Evolutionary conservation across 2,113 vertebrate genomes (phyloP).

Genomic region (Pseudorasbora parva): DNA sequence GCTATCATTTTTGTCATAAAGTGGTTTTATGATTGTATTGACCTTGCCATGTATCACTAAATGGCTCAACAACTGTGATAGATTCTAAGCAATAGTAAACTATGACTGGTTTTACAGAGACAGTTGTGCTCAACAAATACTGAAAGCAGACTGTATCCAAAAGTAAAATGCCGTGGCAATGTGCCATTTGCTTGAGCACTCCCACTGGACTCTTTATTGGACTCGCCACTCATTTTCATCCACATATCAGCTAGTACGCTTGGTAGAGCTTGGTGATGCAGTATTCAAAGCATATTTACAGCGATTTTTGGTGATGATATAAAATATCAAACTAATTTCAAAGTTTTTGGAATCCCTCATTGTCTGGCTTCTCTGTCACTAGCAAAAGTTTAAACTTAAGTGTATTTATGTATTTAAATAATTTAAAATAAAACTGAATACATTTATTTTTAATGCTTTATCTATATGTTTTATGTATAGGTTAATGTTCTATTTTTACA

Average conservation of each 20-base stretch:
- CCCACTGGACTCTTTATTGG: background rate
- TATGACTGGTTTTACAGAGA: background rate
- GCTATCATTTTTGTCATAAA: background rate
- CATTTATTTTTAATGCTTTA: too few species aligned
- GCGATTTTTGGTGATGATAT: too few species aligned
- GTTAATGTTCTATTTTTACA: background rate
- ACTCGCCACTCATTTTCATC: background rate
- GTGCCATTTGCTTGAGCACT: conserved; percentile 6
- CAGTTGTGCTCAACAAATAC: background rate
- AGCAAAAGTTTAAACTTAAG: too few species aligned
- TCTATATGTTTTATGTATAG: background rate
- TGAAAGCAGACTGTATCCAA: background rate
- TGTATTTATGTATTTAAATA: too few species aligned
- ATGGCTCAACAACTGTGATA: conserved; percentile 11
- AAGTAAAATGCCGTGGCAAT: background rate
- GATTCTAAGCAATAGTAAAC: conserved; percentile 18
- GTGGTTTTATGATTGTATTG: background rate
- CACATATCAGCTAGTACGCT: background rate
- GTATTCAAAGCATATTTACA: background rate
- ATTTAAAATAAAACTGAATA: too few species aligned
- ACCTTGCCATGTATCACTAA: background rate
- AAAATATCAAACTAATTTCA: too few species aligned
- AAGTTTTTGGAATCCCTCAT: too few species aligned
- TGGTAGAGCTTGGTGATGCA: background rate
- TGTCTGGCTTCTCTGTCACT: too few species aligned